Base-by-base conservation (phyloP, 2,888 invertebrate species). In the Hoplodrina ambigua region DNA sequence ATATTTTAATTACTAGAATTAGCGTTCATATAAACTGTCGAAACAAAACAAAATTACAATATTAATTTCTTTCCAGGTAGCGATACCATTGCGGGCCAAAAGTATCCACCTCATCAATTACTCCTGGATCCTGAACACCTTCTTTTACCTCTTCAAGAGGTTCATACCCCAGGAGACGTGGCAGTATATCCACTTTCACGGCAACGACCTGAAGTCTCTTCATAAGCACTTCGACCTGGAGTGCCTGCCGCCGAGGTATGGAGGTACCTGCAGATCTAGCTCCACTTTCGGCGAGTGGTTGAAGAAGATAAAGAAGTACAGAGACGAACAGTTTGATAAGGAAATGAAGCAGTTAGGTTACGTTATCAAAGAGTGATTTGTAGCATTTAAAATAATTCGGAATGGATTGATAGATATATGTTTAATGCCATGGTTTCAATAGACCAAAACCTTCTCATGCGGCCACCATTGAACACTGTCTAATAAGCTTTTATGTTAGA, bases 91-190 rank as follows among this genome's bases (percentile, higher is more conserved):
- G 83, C 97, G 97, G 52, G 94, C 97, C 0, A 94, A 96, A 44
- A 96, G 97, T 0, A 96, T 97, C 62, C 98, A 98, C 92, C 96
- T 98, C 72, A 96, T 98, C 46, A 97, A 98, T 91, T 97, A 98
- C 90, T 97, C 97, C 25, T 98, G 98, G 98, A 94, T 97, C 1
- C 97, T 98, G 83, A 98, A 97, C 90, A 96, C 97, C 2, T 97
- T 97, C 79, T 97, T 97, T 88, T 97, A 97, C 74, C 95, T 98
- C 46, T 98, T 98, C 92, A 98, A 98, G 85, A 97, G 97, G 6
- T 96, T 98, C 78, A 94, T 98, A 37, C 97, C 97, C 68, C 95
- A 96, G 44, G 87, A 94, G 25, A 97, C 97, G 93, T 96, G 96
- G 87, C 94, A 96, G 58, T 90, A 86, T 46, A 93, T 96, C 33